These are phyloP conservation scores for Amiota minor DNA, from an alignment of 2,888 invertebrate genomes.

Conservation along the genomic window DNA sequence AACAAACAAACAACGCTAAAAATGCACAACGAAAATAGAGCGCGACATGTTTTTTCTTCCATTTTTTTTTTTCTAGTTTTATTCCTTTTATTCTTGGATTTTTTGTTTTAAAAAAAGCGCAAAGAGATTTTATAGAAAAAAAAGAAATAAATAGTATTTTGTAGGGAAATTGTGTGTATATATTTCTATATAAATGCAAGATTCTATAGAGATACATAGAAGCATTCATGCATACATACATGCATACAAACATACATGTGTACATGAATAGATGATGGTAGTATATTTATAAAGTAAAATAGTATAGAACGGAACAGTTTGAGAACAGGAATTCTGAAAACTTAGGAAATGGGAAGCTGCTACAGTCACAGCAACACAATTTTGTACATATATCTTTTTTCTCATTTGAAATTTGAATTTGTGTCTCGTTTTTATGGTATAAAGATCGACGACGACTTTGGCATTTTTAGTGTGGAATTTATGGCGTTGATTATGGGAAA, in stretches of 20 bases:
- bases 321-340: background rate
- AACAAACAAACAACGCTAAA: conserved; percentile 54
- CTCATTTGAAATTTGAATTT: background rate
- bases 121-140: background rate
- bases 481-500: conserved; percentile 4
- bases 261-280: background rate
- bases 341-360: conserved; percentile 13
- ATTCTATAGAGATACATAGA: conserved; percentile 15
- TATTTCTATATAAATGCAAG: background rate
- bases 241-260: background rate
- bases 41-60: conserved; percentile 31
- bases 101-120: conserved; percentile 2
- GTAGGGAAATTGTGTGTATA: too few species aligned
- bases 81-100: background rate
- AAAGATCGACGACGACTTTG: background rate
- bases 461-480: conserved; percentile 22
- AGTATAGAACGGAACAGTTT: too few species aligned
- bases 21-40: conserved; percentile 62
- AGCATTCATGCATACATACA: background rate
- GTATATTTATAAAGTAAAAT: background rate
- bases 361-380: background rate
- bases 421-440: background rate
- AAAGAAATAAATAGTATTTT: conserved; percentile 6
- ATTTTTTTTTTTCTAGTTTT: background rate
- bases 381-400: too few species aligned